phyloP scores from a whole-genome alignment of 2,888 invertebrate genomes.

The Deroplatys truncata region DNA sequence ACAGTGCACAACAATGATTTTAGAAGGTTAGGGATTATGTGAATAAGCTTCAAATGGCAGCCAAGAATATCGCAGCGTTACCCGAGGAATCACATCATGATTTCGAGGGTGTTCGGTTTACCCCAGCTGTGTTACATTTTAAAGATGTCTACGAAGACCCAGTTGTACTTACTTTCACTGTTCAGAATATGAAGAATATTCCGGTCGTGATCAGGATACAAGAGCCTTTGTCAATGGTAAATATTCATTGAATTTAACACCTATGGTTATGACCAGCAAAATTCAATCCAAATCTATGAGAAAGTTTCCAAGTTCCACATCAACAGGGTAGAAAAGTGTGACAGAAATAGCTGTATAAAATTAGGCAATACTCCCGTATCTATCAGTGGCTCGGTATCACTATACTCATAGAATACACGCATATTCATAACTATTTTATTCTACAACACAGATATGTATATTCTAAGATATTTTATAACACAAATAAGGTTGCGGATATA shows the following conservation, averaged over 20 bases:
- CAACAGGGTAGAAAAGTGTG: too few species aligned
- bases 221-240: not conserved
- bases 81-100: not conserved
- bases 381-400: too few species aligned
- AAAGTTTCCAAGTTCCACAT: too few species aligned
- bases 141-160: constrained; percentile 44
- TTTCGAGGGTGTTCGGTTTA: constrained; percentile 39
- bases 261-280: not conserved
- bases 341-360: too few species aligned
- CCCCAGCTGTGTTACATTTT: constrained; percentile 43
- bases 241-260: not conserved
- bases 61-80: not conserved
- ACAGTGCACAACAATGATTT: not conserved
- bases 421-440: too few species aligned
- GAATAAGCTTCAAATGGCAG: not conserved
- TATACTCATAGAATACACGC: too few species aligned
- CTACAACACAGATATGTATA: too few species aligned
- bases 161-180: constrained; percentile 38
- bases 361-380: too few species aligned
- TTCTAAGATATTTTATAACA: too few species aligned
- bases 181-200: constrained; percentile 42
- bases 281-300: not conserved
- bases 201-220: constrained; percentile 40
- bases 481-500: too few species aligned
- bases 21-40: not conserved